Evolutionary conservation across 1,140 invertebrate genomes (phyloP).

Genomic region (Leptestheria dahalacensis): DNA sequence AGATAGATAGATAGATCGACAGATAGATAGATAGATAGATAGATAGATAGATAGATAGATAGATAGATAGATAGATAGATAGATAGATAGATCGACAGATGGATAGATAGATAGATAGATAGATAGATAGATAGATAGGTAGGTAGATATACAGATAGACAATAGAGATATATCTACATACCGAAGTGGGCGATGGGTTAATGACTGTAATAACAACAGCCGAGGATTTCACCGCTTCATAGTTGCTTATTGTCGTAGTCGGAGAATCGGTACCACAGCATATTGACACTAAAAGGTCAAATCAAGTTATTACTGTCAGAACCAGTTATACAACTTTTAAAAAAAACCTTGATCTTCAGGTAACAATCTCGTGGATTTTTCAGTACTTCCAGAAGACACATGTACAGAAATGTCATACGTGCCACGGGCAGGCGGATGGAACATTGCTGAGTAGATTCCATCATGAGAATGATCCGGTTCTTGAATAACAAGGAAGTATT

Average conservation of each 20-base stretch:
- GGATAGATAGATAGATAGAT: no score
- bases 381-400: not conserved
- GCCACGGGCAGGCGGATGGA: not conserved
- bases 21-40: no score
- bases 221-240: no score
- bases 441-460: slow-evolving; percentile 3
- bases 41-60: no score
- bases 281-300: not conserved
- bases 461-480: slow-evolving; percentile 1
- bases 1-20: slow-evolving; percentile 13
- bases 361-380: not conserved
- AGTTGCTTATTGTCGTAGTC: no score
- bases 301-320: not conserved
- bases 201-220: no score
- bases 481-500: not conserved
- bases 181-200: no score
- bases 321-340: not conserved
- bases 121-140: no score
- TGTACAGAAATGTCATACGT: not conserved
- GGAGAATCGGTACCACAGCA: not conserved
- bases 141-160: no score
- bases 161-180: no score
- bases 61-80: no score
- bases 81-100: no score
- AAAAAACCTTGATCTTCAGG: not conserved